phyloP scores from a whole-genome alignment of 2,888 invertebrate species.

The Apotomis betuletana region DNA sequence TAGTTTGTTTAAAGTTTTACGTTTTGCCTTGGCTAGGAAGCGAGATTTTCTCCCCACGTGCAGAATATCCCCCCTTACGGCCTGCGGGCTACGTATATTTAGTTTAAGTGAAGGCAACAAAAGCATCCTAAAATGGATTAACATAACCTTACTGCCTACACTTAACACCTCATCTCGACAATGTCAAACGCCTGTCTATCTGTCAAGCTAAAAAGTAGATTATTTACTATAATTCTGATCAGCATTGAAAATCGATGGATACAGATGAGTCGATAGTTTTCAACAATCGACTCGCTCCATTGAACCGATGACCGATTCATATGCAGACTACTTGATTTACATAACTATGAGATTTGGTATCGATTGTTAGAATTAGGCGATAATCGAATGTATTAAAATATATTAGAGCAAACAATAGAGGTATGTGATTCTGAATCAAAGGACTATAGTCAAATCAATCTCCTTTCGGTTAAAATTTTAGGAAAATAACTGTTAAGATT shows the following conservation, averaged over 20 bases:
- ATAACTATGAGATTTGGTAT: conserved; percentile 34
- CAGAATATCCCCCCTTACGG: no score
- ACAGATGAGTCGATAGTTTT: conserved; percentile 39
- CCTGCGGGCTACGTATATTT: no score
- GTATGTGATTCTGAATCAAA: not conserved
- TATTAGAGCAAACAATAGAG: conserved; percentile 6
- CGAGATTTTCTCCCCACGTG: no score
- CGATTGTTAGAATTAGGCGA: conserved; percentile 26
- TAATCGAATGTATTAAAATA: conserved; percentile 17
- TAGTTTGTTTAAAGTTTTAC: no score
- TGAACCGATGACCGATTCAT: conserved; percentile 30
- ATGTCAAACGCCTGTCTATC: conserved; percentile 3
- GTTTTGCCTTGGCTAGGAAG: no score
- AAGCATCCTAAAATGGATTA: no score
- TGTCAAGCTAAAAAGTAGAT: not conserved
- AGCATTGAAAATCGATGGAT: conserved; percentile 31
- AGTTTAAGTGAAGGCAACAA: no score
- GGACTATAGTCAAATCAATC: no score
- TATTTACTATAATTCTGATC: conserved; percentile 23
- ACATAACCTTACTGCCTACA: not conserved
- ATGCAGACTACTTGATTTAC: conserved; percentile 37
- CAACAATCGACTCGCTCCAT: conserved; percentile 40
- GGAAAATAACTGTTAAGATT: no score
- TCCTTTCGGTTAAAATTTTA: no score
- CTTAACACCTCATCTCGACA: not conserved